Evolutionary conservation across 2,888 invertebrate species (phyloP).

Genomic region (Parasteatoda lunata): DNA sequence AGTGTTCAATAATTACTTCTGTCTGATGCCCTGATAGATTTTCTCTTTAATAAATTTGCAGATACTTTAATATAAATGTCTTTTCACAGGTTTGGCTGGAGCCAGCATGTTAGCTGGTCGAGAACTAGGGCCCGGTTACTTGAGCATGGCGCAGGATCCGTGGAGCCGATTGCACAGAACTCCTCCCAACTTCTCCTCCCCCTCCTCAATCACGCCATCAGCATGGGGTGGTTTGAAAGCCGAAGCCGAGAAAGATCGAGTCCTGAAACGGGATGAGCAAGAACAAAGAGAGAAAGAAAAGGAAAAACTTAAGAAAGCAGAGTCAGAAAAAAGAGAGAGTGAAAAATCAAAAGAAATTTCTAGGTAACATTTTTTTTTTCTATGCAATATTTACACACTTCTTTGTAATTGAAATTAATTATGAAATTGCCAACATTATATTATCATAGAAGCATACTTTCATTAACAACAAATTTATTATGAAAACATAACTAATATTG

Average conservation of each 20-base stretch:
- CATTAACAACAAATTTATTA: too few species aligned
- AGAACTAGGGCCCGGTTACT: constrained; percentile 51
- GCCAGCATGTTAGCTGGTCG: constrained; percentile 44
- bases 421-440: too few species aligned
- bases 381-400: too few species aligned
- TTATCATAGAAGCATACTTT: too few species aligned
- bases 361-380: not conserved
- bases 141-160: constrained; percentile 52
- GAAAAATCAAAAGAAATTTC: constrained; percentile 62
- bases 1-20: too few species aligned
- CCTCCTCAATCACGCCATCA: constrained; percentile 43
- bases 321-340: constrained; percentile 74
- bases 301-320: constrained; percentile 76
- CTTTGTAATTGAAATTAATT: too few species aligned
- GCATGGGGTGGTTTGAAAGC: constrained; percentile 70
- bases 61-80: not conserved
- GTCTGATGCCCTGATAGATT: too few species aligned
- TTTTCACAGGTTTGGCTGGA: constrained; percentile 25
- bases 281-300: constrained; percentile 73
- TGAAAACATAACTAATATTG: too few species aligned
- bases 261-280: constrained; percentile 78
- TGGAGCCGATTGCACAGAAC: constrained; percentile 70
- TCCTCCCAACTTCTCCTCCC: constrained; percentile 63
- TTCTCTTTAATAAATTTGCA: too few species aligned
- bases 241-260: constrained; percentile 72